phyloP scores from a whole-genome alignment of 2,888 invertebrate genomes.

The Ceramica pisi region DNA sequence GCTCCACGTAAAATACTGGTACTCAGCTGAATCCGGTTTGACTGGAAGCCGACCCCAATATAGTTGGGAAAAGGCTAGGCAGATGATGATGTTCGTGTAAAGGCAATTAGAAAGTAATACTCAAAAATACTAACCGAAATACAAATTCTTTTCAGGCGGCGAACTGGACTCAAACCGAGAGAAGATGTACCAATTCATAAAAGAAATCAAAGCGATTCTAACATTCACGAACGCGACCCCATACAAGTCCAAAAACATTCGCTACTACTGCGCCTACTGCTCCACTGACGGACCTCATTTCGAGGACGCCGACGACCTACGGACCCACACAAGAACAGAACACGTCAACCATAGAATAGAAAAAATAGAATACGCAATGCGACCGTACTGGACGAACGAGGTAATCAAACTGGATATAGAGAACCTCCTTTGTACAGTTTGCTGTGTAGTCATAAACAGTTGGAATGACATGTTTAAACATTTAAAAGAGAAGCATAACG shows the following conservation, averaged over 20 bases:
- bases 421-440: slow-evolving; percentile 73
- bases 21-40: too few relatives aligned
- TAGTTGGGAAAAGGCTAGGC: too few relatives aligned
- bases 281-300: slow-evolving; percentile 65
- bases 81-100: too few relatives aligned
- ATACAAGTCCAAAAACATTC: slow-evolving; percentile 72
- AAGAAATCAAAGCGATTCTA: slow-evolving; percentile 76
- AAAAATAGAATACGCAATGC: slow-evolving; percentile 73
- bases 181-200: slow-evolving; percentile 64
- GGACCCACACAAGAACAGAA: slow-evolving; percentile 70
- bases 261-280: slow-evolving; percentile 79
- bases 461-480: slow-evolving; percentile 81
- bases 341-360: slow-evolving; percentile 68
- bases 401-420: slow-evolving; percentile 78
- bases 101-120: neutral
- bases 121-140: neutral
- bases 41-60: too few relatives aligned
- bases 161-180: slow-evolving; percentile 41
- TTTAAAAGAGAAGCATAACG: slow-evolving; percentile 69
- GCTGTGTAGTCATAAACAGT: slow-evolving; percentile 60
- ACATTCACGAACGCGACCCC: slow-evolving; percentile 79
- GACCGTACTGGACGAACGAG: slow-evolving; percentile 78
- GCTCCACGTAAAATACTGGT: too few relatives aligned
- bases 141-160: slow-evolving; percentile 38
- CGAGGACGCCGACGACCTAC: slow-evolving; percentile 72